Evolutionary conservation across 2,113 vertebrate species (phyloP).

Genomic region (Hystrix brachyura): DNA sequence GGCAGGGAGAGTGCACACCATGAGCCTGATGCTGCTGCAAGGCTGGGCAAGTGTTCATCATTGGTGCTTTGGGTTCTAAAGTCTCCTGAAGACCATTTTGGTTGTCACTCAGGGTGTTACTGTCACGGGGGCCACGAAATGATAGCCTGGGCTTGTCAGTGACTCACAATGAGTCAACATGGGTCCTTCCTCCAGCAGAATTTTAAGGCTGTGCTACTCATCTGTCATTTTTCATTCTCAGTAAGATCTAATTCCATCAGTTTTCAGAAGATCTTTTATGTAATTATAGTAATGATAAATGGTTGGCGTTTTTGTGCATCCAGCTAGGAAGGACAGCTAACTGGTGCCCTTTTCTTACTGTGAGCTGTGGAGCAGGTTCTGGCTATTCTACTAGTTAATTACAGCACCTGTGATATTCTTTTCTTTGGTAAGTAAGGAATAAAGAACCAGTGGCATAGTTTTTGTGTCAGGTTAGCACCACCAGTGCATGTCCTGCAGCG

Average conservation of each 20-base stretch:
- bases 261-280: constrained; percentile 42
- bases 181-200: constrained; percentile 21
- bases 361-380: not conserved
- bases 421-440: not conserved
- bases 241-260: not conserved
- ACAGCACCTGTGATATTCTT: not conserved
- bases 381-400: not conserved
- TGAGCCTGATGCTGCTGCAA: not conserved
- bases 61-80: constrained; percentile 25
- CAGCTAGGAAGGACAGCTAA: constrained; percentile 38
- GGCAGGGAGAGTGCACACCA: not conserved
- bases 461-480: not conserved
- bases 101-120: not conserved
- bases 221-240: constrained; percentile 33
- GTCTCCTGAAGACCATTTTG: constrained; percentile 23
- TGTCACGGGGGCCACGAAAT: not conserved
- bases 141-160: constrained; percentile 30
- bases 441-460: not conserved
- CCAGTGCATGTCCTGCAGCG: not conserved
- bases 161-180: constrained; percentile 47
- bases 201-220: not conserved
- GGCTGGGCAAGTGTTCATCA: not conserved
- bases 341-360: not conserved
- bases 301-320: constrained; percentile 9
- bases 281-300: constrained; percentile 32